Evolutionary conservation across 2,797 vertebrate species (phyloP).

Genomic region (Botia almorhae): DNA sequence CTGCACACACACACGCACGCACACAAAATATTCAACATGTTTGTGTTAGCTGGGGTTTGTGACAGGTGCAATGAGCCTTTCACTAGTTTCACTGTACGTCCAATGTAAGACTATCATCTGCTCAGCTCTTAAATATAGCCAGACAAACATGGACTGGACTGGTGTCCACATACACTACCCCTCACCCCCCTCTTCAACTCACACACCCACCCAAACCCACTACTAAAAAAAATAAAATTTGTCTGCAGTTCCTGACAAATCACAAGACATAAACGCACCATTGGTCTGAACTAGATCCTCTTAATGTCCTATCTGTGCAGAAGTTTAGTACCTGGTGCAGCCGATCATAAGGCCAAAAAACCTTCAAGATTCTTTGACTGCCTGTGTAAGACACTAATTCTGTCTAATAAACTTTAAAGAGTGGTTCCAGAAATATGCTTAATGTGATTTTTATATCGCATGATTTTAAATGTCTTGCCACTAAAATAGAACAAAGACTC

Average conservation of each 20-base stretch:
- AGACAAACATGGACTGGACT: conserved; percentile 67
- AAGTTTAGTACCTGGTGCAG: background rate
- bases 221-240: conserved; percentile 60
- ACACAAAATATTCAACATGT: conserved; percentile 41
- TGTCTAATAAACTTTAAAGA: background rate
- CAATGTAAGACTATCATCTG: conserved; percentile 78
- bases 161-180: conserved; percentile 78
- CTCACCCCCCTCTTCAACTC: background rate
- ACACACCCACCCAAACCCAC: conserved; percentile 7
- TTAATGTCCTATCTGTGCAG: background rate
- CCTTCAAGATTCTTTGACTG: background rate
- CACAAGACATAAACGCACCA: conserved; percentile 23
- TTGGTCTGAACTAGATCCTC: background rate
- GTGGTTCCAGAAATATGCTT: background rate
- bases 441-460: background rate
- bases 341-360: background rate
- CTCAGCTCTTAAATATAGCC: conserved; percentile 80
- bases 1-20: background rate
- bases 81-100: conserved; percentile 54
- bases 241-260: background rate
- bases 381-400: background rate
- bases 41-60: conserved; percentile 8
- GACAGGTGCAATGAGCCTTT: conserved; percentile 47
- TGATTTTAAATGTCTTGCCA: background rate
- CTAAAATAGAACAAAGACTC: conserved; percentile 7